phyloP scores from a whole-genome alignment of 2,113 vertebrate genomes.

The Ceyx melanurus region DNA sequence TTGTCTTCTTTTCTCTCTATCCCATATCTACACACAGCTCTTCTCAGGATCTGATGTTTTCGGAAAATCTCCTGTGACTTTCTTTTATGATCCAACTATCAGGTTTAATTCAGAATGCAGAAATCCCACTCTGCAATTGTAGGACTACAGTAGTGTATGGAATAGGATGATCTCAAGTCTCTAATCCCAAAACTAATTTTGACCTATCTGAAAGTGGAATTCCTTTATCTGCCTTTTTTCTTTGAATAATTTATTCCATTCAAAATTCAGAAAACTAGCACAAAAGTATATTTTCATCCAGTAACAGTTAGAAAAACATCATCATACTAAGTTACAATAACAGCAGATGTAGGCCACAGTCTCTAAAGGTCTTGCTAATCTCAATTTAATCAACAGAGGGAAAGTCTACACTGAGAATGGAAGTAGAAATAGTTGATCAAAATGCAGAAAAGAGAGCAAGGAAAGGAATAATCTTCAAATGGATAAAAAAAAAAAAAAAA shows the following conservation, averaged over 20 bases:
- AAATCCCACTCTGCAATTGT: neutral
- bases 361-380: neutral
- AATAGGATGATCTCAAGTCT: neutral
- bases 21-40: neutral
- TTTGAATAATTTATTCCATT: neutral
- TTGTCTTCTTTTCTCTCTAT: neutral
- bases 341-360: neutral
- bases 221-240: neutral
- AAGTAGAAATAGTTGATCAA: neutral
- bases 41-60: neutral
- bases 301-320: neutral
- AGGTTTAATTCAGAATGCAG: neutral
- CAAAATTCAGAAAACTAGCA: neutral
- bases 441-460: neutral
- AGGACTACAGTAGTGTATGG: neutral
- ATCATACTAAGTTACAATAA: neutral
- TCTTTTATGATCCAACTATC: neutral
- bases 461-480: neutral
- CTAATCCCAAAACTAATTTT: neutral
- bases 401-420: neutral
- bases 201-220: neutral
- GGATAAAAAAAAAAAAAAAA: neutral
- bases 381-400: neutral
- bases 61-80: neutral
- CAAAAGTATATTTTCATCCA: neutral